Evolutionary conservation across 2,888 invertebrate species (phyloP).

Genomic region (Xylota segnis): DNA sequence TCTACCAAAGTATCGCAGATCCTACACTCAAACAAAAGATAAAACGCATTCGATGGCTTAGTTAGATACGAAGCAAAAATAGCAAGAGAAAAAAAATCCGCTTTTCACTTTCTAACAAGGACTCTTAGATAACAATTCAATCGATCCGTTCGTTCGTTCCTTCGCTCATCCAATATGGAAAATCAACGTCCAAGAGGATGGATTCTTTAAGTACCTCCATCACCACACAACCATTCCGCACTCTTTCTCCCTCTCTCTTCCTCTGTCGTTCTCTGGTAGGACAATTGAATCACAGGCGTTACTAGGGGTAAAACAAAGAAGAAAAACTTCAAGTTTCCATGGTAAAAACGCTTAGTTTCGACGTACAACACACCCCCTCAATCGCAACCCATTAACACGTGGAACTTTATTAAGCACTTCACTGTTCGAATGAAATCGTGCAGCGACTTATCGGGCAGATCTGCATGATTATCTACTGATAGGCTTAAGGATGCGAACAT

Average conservation of each 20-base stretch:
- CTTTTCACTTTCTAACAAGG: constrained; percentile 41
- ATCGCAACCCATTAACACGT: constrained; percentile 22
- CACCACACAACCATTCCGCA: not conserved
- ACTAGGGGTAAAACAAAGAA: not conserved
- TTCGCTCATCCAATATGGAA: constrained; percentile 53
- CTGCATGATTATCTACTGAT: constrained; percentile 53
- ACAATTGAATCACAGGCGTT: constrained; percentile 39
- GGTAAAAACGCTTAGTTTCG: not conserved
- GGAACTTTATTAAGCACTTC: constrained; percentile 37
- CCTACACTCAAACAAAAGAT: constrained; percentile 54
- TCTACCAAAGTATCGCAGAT: constrained; percentile 25
- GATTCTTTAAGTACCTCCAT: constrained; percentile 30
- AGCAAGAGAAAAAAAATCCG: constrained; percentile 17
- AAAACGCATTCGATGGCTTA: constrained; percentile 41
- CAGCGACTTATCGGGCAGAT: not conserved
- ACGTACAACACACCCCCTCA: not conserved
- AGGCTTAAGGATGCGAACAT: constrained; percentile 12
- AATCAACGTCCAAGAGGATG: constrained; percentile 37
- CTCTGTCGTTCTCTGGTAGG: not conserved
- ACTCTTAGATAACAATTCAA: constrained; percentile 49
- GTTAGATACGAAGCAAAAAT: constrained; percentile 18
- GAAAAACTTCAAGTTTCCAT: constrained; percentile 7
- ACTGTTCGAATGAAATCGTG: constrained; percentile 21
- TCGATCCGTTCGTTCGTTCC: constrained; percentile 47
- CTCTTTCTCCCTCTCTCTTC: not conserved